Conservation (phyloP, 2,888 invertebrate genomes). For the Archips xylosteana region DNA sequence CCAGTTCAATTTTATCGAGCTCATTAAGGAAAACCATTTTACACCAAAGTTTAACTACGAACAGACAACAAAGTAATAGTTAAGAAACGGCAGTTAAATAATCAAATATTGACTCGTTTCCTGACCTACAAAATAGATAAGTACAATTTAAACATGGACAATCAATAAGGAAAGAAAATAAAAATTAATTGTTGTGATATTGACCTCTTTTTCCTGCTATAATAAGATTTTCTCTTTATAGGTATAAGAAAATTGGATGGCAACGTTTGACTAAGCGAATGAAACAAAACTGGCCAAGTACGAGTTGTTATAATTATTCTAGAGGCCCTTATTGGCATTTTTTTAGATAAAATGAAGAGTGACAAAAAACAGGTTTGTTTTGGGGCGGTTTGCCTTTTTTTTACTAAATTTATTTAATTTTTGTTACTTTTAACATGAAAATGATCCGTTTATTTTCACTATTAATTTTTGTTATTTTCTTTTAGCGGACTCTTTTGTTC, state of each 20-base stretch:
- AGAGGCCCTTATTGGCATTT: too few relatives aligned
- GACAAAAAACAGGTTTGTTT: too few relatives aligned
- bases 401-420: too few relatives aligned
- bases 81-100: constrained; percentile 59
- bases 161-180: constrained; percentile 77
- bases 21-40: constrained; percentile 17
- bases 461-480: too few relatives aligned
- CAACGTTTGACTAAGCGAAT: neutral
- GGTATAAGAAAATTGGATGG: neutral
- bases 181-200: constrained; percentile 75
- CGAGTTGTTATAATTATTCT: too few relatives aligned
- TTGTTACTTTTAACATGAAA: too few relatives aligned
- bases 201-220: constrained; percentile 61
- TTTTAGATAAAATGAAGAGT: too few relatives aligned
- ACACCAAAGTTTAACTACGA: constrained; percentile 14
- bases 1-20: constrained; percentile 19
- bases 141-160: constrained; percentile 76
- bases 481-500: too few relatives aligned
- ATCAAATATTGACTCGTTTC: constrained; percentile 66
- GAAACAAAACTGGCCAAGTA: neutral
- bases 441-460: too few relatives aligned
- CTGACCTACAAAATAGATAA: constrained; percentile 78
- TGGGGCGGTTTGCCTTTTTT: too few relatives aligned
- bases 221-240: constrained; percentile 2
- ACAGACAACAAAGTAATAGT: constrained; percentile 56